Conservation (phyloP, 2,888 invertebrate species). For the Anoncus sp. region DNA sequence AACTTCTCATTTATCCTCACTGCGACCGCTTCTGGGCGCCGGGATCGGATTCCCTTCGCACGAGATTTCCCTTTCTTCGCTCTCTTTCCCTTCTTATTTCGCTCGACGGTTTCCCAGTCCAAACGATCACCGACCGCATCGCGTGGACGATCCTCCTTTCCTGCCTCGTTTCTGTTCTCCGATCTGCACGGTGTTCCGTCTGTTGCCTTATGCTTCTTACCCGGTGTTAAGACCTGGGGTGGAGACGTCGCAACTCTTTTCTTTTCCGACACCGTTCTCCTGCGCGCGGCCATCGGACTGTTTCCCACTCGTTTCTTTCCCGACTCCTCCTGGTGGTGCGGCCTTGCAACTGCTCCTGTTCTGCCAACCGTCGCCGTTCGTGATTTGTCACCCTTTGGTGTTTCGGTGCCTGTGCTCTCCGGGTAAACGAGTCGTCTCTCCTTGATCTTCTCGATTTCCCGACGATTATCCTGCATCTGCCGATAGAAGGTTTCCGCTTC, state of each 20-base stretch:
- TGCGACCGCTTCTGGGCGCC: too few species aligned
- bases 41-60: too few species aligned
- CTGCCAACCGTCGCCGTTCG: too few species aligned
- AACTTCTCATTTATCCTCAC: neutral
- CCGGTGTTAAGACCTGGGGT: slow-evolving; percentile 1
- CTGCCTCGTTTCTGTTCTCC: neutral
- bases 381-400: neutral
- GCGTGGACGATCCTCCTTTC: neutral
- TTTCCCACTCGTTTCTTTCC: neutral
- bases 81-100: too few species aligned
- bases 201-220: neutral
- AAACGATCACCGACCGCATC: too few species aligned
- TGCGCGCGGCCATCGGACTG: neutral
- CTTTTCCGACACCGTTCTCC: neutral
- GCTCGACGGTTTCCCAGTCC: too few species aligned
- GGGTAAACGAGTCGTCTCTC: neutral
- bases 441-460: slow-evolving; percentile 3
- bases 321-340: neutral
- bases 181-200: neutral
- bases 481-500: slow-evolving; percentile 13
- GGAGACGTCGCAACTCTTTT: slow-evolving; percentile 8
- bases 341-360: too few species aligned
- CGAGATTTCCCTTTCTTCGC: too few species aligned
- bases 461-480: slow-evolving; percentile 14
- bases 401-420: neutral